Conservation (phyloP, 1,140 invertebrate genomes). For the Drosophila prosaltans region DNA sequence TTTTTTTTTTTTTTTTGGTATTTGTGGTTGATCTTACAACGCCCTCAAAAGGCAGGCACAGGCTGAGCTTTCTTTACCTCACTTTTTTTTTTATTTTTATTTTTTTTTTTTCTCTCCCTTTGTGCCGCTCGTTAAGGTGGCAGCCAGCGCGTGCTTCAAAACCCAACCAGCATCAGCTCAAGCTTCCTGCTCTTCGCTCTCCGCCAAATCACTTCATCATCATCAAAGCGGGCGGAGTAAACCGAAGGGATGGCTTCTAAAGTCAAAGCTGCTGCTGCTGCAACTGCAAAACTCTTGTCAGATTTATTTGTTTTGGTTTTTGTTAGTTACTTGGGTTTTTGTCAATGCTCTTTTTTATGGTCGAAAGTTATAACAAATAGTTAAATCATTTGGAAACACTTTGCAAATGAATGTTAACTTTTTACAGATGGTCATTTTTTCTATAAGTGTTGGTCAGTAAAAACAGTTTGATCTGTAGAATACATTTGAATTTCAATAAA, state of each 20-base stretch:
- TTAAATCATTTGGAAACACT: neutral
- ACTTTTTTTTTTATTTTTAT: constrained; percentile 30
- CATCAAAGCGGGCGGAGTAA: neutral
- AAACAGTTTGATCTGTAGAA: too few relatives aligned
- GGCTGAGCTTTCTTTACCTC: constrained; percentile 22
- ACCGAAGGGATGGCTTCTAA: constrained; percentile 55
- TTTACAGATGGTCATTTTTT: neutral
- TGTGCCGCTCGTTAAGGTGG: constrained; percentile 73
- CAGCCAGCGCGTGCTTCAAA: constrained; percentile 78
- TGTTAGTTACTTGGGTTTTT: constrained; percentile 28
- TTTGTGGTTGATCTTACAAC: constrained; percentile 64
- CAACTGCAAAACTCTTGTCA: constrained; percentile 72
- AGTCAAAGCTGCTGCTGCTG: constrained; percentile 62
- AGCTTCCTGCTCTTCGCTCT: constrained; percentile 17
- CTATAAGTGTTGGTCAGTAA: too few relatives aligned
- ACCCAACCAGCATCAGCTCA: constrained; percentile 32
- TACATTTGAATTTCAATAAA: too few relatives aligned
- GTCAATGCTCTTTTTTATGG: constrained; percentile 19
- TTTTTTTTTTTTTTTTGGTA: constrained; percentile 15
- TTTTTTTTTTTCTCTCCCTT: constrained; percentile 60
- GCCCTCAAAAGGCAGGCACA: constrained; percentile 59
- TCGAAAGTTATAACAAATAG: neutral
- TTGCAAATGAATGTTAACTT: neutral
- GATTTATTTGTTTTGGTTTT: constrained; percentile 64
- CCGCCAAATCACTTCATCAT: constrained; percentile 76